Evolutionary conservation across 2,113 vertebrate species (phyloP).

Genomic region (Laticauda colubrina): DNA sequence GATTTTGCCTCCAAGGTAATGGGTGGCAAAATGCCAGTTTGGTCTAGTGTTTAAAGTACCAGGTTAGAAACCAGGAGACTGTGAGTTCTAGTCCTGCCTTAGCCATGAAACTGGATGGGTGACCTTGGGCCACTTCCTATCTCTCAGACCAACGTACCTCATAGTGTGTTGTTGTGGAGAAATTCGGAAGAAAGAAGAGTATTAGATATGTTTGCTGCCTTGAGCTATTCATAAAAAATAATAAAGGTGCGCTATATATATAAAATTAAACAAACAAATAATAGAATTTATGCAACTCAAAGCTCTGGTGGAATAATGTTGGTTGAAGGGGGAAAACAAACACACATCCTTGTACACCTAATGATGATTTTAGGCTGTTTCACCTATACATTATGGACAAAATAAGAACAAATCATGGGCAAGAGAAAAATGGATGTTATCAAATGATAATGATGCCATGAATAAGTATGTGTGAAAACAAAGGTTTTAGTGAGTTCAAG

Average conservation of each 20-base stretch:
- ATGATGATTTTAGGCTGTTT: neutral
- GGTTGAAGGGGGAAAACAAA: neutral
- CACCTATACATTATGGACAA: neutral
- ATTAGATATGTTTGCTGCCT: neutral
- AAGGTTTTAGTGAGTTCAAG: neutral
- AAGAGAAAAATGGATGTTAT: neutral
- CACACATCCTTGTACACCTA: neutral
- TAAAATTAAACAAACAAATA: neutral
- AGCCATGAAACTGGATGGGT: neutral
- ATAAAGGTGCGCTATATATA: neutral
- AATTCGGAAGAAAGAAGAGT: neutral
- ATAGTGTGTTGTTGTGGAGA: neutral
- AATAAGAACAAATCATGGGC: neutral
- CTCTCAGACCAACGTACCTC: neutral
- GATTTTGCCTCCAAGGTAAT: neutral
- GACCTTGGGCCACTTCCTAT: neutral
- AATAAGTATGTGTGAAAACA: neutral
- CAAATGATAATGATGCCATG: neutral
- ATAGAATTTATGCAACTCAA: neutral
- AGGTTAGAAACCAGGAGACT: neutral
- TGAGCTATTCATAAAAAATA: neutral
- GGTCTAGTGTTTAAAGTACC: neutral
- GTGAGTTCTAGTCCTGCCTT: neutral
- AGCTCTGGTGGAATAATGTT: neutral
- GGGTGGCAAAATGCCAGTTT: neutral